A percentile compares a stretch with the other conserved stretches of the same genome.
phyloP scores from a whole-genome alignment of 1,140 invertebrate species.

The Leptonema lineaticorne region DNA sequence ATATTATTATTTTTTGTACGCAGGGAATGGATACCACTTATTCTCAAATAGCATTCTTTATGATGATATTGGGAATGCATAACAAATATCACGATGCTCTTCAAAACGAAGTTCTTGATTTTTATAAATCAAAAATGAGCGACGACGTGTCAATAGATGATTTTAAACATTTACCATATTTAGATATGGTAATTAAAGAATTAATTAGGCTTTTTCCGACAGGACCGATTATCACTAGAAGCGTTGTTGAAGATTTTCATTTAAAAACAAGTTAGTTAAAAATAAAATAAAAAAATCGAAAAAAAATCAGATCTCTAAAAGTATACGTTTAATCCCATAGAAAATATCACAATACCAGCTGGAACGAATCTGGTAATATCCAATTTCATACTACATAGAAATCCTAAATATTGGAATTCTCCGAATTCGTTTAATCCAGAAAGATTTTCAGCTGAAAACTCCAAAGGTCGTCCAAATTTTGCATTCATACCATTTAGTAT shows the following conservation, averaged over 20 bases:
- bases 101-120: constrained; percentile 11
- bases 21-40: constrained; percentile 15
- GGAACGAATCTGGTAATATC: background rate
- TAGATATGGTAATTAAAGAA: constrained; percentile 25
- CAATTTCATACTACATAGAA: background rate
- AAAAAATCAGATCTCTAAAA: background rate
- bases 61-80: constrained; percentile 25
- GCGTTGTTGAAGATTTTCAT: constrained; percentile 2
- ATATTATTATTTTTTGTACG: background rate
- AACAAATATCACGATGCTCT: constrained; percentile 7
- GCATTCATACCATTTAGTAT: constrained; percentile 10
- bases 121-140: background rate
- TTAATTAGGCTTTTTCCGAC: constrained; percentile 13
- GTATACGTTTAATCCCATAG: background rate
- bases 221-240: constrained; percentile 5
- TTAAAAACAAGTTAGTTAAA: constrained; percentile 1
- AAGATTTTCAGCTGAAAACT: constrained; percentile 20
- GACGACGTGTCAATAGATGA: background rate
- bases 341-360: constrained; percentile 9
- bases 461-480: background rate
- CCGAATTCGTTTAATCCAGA: constrained; percentile 16
- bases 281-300: background rate
- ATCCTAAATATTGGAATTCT: constrained; percentile 21
- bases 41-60: constrained; percentile 4
- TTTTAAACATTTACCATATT: constrained; percentile 15